Evolutionary conservation across 2,888 invertebrate genomes (phyloP), one percentile per base, ranked within the genome.

Genomic region (Coleophora flavipennella): DNA sequence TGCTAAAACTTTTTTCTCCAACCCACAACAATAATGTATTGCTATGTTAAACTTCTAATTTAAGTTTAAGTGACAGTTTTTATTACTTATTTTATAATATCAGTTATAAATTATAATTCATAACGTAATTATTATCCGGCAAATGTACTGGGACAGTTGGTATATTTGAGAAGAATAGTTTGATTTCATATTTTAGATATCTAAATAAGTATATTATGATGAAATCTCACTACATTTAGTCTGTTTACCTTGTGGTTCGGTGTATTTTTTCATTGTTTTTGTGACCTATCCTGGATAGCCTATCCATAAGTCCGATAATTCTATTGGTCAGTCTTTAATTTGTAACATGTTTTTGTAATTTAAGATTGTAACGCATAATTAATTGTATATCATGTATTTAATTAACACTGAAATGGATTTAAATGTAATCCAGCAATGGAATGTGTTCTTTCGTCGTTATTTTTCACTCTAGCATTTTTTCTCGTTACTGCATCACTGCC

Each of bases 1-100:
- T 80, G 81, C 81, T 79, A 74, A 55, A 57, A 20, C 20, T 35
- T 54, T 61, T 51, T 58, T 60, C 58, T 63, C 73, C 62, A 67
- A 71, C 73, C 62, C 67, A 71, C 76, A 72, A 74, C 72, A 63
- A 66, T 70, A 67, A 65, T 68, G 68, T 70, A 72, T 69, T 67
- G 77, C 59, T 66, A 62, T 51, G 50, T 54, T 54, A 54, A 53
- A 44, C 48, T 46, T 67, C 73, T 75, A 73, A 72, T 75, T 41
- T 70, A 76, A 63, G 59, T 59, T 45, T 46, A 53, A 61, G 62
- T 69, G 66, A 67, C 67, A 66, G 68, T 52, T 46, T 45, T 48
- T 44, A 44, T 41, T 51, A 20, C 20, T 6, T 20, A 20, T 6
- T 33, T 38, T 42, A 43, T 45, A 33, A 35, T 8, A 35, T 39